A percentile compares a stretch with the other conserved stretches of the same genome.
phyloP scores from a whole-genome alignment of 2,797 vertebrate genomes.

The Dendrocincla tyrannina region DNA sequence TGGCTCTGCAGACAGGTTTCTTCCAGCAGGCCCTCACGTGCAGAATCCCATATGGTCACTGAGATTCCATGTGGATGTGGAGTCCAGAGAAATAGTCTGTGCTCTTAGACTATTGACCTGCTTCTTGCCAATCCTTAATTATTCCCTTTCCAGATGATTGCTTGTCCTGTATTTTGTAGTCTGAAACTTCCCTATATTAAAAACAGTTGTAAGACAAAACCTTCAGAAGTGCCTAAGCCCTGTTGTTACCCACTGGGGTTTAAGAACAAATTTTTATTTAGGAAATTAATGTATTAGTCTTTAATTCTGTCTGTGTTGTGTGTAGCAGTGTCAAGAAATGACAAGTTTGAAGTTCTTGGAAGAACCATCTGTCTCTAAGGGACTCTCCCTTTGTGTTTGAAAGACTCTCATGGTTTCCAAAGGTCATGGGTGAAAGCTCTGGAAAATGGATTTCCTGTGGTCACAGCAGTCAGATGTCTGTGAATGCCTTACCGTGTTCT shows the following conservation, averaged over 20 bases:
- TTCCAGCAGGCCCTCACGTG: not conserved
- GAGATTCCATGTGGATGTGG: not conserved
- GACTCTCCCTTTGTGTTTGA: not conserved
- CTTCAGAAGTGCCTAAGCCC: slow-evolving; percentile 60
- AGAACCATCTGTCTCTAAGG: not conserved
- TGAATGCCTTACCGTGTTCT: slow-evolving; percentile 13
- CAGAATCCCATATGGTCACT: not conserved
- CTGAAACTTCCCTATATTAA: slow-evolving; percentile 14
- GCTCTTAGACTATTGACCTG: not conserved
- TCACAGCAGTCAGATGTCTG: not conserved
- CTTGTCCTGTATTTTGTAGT: slow-evolving; percentile 9
- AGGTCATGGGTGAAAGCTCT: slow-evolving; percentile 4
- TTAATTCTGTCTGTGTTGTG: slow-evolving; percentile 2
- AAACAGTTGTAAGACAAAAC: not conserved
- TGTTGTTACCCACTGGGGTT: slow-evolving; percentile 19
- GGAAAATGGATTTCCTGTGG: not conserved
- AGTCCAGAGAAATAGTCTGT: not conserved
- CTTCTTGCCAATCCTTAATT: not conserved
- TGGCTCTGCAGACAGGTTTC: not conserved
- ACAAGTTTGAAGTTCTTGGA: not conserved
- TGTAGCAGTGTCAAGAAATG: not conserved
- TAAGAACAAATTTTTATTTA: slow-evolving; percentile 51
- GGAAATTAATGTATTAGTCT: not conserved
- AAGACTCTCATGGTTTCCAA: not conserved
- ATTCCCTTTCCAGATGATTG: not conserved